Evolutionary conservation across 2,113 vertebrate species (phyloP), one percentile per base, ranked within the genome.

Genomic region (Sebastes fasciatus): DNA sequence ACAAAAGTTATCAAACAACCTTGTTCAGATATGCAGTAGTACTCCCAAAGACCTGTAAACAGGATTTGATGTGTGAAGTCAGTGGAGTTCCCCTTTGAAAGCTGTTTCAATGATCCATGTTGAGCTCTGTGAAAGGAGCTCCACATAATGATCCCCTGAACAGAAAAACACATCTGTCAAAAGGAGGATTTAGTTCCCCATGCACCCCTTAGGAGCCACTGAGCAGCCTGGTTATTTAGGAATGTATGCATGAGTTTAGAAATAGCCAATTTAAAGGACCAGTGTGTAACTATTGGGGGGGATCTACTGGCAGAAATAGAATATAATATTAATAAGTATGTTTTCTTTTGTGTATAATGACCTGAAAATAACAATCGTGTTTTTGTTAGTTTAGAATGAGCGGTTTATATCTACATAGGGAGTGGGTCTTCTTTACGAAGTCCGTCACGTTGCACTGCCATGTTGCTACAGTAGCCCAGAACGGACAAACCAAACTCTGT

Each of bases 1-100:
- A 16, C 66, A 51, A 19, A 34, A 34, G 8, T 68, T 13, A 49
- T 17, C 16, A 17, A 5, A 49, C 8, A 52, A 9, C 73, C 63
- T 42, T 75, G 11, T 49, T 12, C 21, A 62, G 8, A 79, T 26
- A 51, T 78, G 21, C 43, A 51, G 9, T 26, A 60, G 5, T 10
- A 40, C 65, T 42, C 17, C 16, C 4, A 42, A 64, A 75, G 17
- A 63, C 16, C n/a, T 23, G 61, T 54, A 12, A 54, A 77, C 42
- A 69, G 17, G 8, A 2, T 61, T 40, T n/a, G 16, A 61, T 16
- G 23, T 42, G 11, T 21, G 2, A 62, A 79, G 26, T 68, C 17
- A 5, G n/a, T 48, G 5, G 23, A 63, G 65, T 61, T 61, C 19
- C 43, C 13, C 55, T 78, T 69, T 69, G 40, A 63, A 21, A 74